These are phyloP conservation scores for Cenopis cana DNA, from an alignment of 2,888 invertebrate genomes.

Conservation along the genomic window DNA sequence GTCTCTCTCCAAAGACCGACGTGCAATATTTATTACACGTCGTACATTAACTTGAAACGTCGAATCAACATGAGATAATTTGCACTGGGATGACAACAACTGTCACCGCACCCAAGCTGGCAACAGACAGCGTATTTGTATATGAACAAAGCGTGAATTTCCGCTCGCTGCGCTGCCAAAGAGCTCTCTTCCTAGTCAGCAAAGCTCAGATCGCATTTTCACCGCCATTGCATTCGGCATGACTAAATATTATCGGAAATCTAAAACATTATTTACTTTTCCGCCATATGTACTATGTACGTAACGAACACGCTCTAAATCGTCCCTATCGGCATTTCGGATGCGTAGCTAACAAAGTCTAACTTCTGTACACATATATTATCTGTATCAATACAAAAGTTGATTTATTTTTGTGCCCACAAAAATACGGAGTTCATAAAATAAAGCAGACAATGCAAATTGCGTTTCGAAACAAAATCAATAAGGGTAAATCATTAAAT, in stretches of 20 bases:
- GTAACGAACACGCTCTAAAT: background rate
- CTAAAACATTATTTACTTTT: background rate
- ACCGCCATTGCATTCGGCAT: background rate
- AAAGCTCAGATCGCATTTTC: background rate
- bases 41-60: too few species aligned
- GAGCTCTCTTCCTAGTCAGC: too few species aligned
- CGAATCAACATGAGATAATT: too few species aligned
- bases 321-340: background rate
- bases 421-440: conserved; percentile 1
- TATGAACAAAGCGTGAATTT: too few species aligned
- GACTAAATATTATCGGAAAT: background rate
- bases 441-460: conserved; percentile 5
- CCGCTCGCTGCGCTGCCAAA: too few species aligned
- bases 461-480: conserved; percentile 20
- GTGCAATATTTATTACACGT: too few species aligned
- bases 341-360: background rate
- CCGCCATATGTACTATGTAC: background rate
- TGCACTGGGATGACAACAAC: too few species aligned
- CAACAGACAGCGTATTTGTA: too few species aligned
- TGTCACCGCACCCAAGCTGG: too few species aligned
- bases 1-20: too few species aligned
- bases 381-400: background rate
- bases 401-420: conserved; percentile 16
- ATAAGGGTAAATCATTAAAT: conserved; percentile 13
- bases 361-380: background rate